A percentile compares a stretch with the other conserved stretches of the same genome.
phyloP scores from a whole-genome alignment of 1,140 invertebrate species.

The Dendrolimus kikuchii region DNA sequence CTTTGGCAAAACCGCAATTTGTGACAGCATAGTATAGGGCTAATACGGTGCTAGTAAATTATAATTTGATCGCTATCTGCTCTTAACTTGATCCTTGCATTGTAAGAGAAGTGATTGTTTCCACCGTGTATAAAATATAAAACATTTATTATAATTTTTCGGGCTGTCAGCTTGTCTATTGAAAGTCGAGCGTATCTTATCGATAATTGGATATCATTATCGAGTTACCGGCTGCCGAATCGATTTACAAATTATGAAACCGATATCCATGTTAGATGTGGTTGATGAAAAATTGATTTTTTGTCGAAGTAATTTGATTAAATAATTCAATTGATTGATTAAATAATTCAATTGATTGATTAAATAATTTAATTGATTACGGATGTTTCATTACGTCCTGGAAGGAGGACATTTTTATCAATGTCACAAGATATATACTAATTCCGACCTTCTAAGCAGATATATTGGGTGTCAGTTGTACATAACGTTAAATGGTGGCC shows the following conservation, averaged over 20 bases:
- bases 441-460: too few relatives aligned
- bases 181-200: slow-evolving; percentile 62
- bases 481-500: too few relatives aligned
- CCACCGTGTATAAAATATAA: slow-evolving; percentile 44
- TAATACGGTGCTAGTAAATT: background rate
- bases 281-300: background rate
- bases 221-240: slow-evolving; percentile 18
- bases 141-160: slow-evolving; percentile 63
- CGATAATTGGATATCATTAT: slow-evolving; percentile 59
- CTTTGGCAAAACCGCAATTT: too few relatives aligned
- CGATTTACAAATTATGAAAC: slow-evolving; percentile 8
- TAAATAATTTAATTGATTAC: slow-evolving; percentile 6
- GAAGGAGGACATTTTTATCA: too few relatives aligned
- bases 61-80: background rate
- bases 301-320: too few relatives aligned
- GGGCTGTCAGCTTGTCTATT: slow-evolving; percentile 60
- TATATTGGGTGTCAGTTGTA: too few relatives aligned
- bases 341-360: slow-evolving; percentile 7
- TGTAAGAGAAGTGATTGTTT: slow-evolving; percentile 42
- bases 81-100: slow-evolving; percentile 13
- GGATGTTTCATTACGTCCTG: background rate
- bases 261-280: slow-evolving; percentile 8
- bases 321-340: slow-evolving; percentile 11
- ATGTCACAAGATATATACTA: too few relatives aligned
- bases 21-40: too few relatives aligned